Evolutionary conservation across 2,797 vertebrate species (phyloP), one percentile per base, ranked within the genome.

Genomic region (Galaxias olidus): DNA sequence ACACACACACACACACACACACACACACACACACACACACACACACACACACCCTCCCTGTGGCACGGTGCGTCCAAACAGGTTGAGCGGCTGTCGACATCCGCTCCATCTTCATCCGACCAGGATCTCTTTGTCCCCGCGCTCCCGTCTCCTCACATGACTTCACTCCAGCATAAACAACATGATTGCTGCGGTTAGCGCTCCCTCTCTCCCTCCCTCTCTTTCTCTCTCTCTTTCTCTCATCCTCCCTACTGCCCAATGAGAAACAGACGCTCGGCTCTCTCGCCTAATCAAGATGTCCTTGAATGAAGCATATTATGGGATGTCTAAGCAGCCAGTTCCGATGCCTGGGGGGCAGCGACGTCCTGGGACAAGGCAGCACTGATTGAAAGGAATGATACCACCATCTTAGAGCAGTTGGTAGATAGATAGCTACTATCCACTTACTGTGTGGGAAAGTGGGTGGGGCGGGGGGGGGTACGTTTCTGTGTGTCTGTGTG

Each of bases 281-380:
- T 83, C 84, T 69, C 66, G 63, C 79, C 86, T 85, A 89, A 91
- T 91, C 89, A 91, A 89, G 89, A 91, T 90, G 85, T 90, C 87
- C 89, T 86, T 85, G 80, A 88, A 89, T 85, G 84, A 86, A 84
- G 74, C 76, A 82, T 82, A 92, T 88, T 87, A 88, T 80, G 77
- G 78, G 81, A 89, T 83, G 88, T 77, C 86, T 90, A 92, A 92
- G 90, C 89, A 90, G 76, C 79, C 80, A 83, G 80, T 85, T 89
- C 82, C 80, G 77, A 86, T 81, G 81, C 83, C 83, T 81, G 80
- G 68, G 70, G 71, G 70, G 82, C 80, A 83, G 78, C 75, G 54
- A 76, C 82, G 71, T 84, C 84, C 65, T 46, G 10, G 71, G 83
- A 84, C 83, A 79, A 71, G 71, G 62, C 58, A 1, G 71, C n/a